phyloP scores from a whole-genome alignment of 2,113 vertebrate genomes.

The Calonectris borealis region DNA sequence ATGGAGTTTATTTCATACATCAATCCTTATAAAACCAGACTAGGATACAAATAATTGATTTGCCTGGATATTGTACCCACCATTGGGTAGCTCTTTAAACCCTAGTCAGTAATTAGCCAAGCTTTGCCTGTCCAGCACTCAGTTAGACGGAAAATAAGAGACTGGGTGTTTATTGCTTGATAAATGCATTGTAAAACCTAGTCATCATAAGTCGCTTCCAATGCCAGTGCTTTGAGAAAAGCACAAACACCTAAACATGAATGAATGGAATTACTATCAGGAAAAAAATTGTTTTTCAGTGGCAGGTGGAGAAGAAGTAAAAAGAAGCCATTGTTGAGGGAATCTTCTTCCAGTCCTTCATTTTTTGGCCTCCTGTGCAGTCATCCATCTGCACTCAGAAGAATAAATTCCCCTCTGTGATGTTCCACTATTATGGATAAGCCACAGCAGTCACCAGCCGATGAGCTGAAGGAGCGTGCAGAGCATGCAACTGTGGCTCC shows the following conservation, averaged over 20 bases:
- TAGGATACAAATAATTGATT: background rate
- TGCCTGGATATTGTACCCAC: background rate
- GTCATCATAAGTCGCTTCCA: background rate
- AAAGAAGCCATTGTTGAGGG: background rate
- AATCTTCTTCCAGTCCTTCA: background rate
- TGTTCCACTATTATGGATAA: background rate
- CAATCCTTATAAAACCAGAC: background rate
- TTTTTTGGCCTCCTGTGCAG: background rate
- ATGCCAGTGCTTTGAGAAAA: background rate
- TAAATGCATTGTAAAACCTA: background rate
- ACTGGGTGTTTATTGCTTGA: background rate
- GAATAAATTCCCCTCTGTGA: background rate
- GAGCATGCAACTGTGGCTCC: background rate
- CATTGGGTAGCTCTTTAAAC: background rate
- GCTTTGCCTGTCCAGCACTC: background rate
- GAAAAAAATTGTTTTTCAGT: background rate
- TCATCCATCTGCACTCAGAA: background rate
- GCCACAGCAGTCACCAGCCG: background rate
- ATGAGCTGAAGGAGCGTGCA: background rate
- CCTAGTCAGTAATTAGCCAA: background rate
- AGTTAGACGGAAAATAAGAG: slow-evolving; percentile 7
- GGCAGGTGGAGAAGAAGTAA: background rate
- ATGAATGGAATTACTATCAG: background rate
- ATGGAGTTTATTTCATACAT: slow-evolving; percentile 17
- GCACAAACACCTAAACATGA: background rate